Conservation (phyloP, 2,797 vertebrate genomes). For the Salmo trutta region DNA sequence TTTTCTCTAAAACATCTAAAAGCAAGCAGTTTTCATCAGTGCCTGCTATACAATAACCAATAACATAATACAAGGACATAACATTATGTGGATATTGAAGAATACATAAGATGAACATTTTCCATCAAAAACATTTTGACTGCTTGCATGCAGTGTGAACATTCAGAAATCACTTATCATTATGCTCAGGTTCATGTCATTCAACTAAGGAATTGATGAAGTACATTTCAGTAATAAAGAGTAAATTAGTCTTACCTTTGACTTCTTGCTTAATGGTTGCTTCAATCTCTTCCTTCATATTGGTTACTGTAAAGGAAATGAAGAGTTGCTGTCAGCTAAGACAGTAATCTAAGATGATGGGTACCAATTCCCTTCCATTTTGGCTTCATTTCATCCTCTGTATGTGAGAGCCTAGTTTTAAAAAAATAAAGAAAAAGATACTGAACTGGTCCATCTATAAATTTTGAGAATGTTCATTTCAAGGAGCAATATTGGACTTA, state of each 20-base stretch:
- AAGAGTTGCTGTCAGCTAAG: conserved; percentile 7
- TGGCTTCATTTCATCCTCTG: conserved; percentile 68
- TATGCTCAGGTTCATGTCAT: conserved; percentile 22
- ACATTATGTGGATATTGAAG: conserved; percentile 33
- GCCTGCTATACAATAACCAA: conserved; percentile 47
- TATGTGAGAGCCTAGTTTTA: conserved; percentile 61
- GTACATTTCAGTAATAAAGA: conserved; percentile 49
- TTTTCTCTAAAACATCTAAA: conserved; percentile 61
- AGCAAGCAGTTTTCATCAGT: conserved; percentile 66
- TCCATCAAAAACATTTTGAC: conserved; percentile 36
- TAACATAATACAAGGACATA: conserved; percentile 16
- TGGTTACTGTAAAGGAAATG: conserved; percentile 75
- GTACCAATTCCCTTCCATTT: conserved; percentile 67
- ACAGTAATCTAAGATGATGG: conserved; percentile 39
- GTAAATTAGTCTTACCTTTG: conserved; percentile 85
- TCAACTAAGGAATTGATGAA: conserved; percentile 24
- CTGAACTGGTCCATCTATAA: no score
- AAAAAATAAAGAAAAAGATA: conserved; percentile 64
- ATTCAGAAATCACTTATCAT: conserved; percentile 42
- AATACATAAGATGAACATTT: conserved; percentile 29
- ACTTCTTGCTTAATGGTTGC: conserved; percentile 87
- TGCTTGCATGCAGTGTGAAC: conserved; percentile 67
- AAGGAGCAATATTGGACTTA: no score
- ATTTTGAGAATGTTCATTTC: no score
- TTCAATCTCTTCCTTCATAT: conserved; percentile 82